Evolutionary conservation across 2,113 vertebrate species (phyloP).

Genomic region (Hyla sarda): DNA sequence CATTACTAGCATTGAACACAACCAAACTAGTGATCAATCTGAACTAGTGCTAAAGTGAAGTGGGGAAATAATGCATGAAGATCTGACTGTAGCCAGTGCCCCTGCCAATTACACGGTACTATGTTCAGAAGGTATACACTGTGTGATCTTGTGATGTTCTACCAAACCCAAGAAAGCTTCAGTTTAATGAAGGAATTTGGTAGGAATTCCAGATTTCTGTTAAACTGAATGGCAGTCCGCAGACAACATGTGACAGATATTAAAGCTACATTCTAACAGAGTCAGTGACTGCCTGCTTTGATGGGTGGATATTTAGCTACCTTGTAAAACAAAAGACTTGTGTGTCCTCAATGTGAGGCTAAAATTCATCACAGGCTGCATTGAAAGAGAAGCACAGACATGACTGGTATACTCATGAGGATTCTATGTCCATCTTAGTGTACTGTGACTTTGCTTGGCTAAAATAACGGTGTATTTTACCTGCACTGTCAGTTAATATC

Average conservation of each 20-base stretch:
- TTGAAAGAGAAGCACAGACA: background rate
- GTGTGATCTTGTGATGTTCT: too few relatives aligned
- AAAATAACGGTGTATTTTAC: background rate
- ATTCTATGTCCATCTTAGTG: background rate
- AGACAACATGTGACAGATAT: conserved; percentile 4
- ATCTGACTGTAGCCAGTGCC: too few relatives aligned
- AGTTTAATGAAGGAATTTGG: background rate
- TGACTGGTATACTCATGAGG: background rate
- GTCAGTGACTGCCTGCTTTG: background rate
- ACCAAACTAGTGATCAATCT: too few relatives aligned
- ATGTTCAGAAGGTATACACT: too few relatives aligned
- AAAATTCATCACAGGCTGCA: background rate
- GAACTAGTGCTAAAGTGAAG: too few relatives aligned
- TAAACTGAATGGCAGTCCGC: background rate
- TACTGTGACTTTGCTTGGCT: background rate
- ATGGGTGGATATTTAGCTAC: background rate
- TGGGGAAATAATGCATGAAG: too few relatives aligned
- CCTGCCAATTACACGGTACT: too few relatives aligned
- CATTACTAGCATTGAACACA: too few relatives aligned
- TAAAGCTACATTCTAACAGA: background rate
- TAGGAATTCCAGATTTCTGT: background rate
- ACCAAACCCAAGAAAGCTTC: too few relatives aligned
- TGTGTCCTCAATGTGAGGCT: background rate
- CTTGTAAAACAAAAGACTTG: background rate
- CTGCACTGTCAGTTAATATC: too few relatives aligned